Percentiles rank a stretch among this genome's conserved stretches.
Evolutionary conservation across 2,797 vertebrate species (phyloP).

Genomic region (Carduelis carduelis): DNA sequence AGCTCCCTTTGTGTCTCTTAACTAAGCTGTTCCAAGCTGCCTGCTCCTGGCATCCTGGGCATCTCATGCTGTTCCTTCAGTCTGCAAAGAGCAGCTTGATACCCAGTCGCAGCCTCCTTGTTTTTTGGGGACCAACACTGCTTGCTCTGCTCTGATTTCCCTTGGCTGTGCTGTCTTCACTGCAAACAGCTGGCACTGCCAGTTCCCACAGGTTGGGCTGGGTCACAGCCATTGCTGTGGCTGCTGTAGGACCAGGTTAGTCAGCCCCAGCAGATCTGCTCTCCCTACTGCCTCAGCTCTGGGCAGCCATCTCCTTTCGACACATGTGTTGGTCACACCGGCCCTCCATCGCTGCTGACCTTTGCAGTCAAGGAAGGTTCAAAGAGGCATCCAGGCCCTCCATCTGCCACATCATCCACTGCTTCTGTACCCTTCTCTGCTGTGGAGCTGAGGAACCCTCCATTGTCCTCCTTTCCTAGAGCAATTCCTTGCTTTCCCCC

Average conservation of each 20-base stretch:
- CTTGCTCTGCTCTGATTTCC: neutral
- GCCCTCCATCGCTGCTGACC: neutral
- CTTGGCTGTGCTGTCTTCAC: neutral
- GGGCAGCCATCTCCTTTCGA: neutral
- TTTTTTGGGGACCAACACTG: neutral
- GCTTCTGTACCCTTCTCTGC: neutral
- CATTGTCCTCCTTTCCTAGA: neutral
- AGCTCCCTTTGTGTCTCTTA: neutral
- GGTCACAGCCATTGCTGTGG: neutral
- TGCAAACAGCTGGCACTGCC: neutral
- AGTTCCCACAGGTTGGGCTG: neutral
- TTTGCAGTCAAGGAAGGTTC: neutral
- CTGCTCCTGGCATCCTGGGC: neutral
- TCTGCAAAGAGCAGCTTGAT: neutral
- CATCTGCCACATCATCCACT: neutral
- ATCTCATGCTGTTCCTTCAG: neutral
- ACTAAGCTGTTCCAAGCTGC: neutral
- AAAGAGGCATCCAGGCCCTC: neutral
- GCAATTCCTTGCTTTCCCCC: neutral
- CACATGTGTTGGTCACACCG: fast-evolving
- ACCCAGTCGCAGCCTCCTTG: neutral
- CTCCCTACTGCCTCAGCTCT: neutral
- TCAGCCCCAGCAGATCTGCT: neutral
- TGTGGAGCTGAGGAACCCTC: neutral
- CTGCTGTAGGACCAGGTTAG: neutral